These are phyloP conservation scores for Mesocricetus auratus DNA, from an alignment of 2,113 vertebrate genomes.

Conservation along the genomic window DNA sequence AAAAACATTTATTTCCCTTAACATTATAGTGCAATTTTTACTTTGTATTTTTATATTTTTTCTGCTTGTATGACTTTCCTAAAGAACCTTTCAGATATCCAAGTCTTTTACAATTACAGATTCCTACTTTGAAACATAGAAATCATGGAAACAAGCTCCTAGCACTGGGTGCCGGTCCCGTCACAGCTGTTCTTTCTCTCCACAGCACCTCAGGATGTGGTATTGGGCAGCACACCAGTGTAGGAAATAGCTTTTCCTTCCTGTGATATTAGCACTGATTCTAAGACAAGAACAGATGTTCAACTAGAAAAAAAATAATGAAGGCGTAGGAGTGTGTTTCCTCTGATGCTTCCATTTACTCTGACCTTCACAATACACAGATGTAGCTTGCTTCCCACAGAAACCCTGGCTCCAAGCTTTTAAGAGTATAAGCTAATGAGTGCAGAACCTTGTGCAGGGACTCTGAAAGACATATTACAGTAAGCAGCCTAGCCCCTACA, in stretches of 20 bases:
- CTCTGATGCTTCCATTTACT: conserved; percentile 1
- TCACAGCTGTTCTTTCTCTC: conserved; percentile 71
- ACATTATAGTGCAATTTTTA: conserved; percentile 24
- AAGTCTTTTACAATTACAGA: conserved; percentile 13
- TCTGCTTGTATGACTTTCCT: background rate
- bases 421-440: conserved; percentile 25
- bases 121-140: conserved; percentile 27
- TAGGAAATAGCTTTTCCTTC: conserved; percentile 75
- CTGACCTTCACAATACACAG: background rate
- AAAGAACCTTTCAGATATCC: background rate
- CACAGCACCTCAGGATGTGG: conserved; percentile 67
- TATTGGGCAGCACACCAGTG: conserved; percentile 55
- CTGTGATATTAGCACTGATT: conserved; percentile 61
- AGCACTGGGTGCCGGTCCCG: background rate
- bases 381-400: conserved; percentile 5
- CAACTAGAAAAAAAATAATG: background rate
- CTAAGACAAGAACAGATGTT: conserved; percentile 77
- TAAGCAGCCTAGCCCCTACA: background rate
- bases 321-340: conserved; percentile 29
- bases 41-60: background rate
- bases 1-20: background rate
- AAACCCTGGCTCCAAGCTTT: background rate
- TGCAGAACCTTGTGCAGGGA: conserved; percentile 6
- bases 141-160: background rate
- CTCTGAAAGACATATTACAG: conserved; percentile 11